Conservation (phyloP, 2,113 vertebrate genomes). For the Sterna hirundo region DNA sequence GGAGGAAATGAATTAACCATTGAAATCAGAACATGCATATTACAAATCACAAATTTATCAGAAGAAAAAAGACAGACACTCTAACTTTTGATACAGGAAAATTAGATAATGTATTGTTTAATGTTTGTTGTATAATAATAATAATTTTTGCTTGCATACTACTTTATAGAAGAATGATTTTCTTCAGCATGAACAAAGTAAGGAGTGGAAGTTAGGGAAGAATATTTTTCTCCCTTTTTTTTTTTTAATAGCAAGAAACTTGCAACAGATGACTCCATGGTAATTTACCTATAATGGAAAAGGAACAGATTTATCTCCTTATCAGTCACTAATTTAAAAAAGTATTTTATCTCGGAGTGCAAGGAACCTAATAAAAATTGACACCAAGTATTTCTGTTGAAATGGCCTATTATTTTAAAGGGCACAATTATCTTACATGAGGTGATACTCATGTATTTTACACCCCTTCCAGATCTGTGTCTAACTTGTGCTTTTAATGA, state of each 20-base stretch:
- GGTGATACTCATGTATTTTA: background rate
- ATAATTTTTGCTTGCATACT: background rate
- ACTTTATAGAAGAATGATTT: background rate
- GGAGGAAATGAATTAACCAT: background rate
- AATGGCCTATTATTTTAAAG: constrained; percentile 20
- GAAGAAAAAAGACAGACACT: background rate
- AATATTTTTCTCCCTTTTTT: background rate
- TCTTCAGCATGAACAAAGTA: background rate
- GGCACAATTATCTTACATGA: background rate
- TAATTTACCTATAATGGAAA: background rate
- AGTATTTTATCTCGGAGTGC: background rate
- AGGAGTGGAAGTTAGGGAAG: background rate
- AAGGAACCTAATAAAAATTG: background rate
- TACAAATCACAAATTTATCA: background rate
- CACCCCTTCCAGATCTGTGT: background rate
- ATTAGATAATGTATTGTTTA: background rate
- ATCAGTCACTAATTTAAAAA: background rate
- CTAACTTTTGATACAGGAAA: accelerated
- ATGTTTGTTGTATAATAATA: background rate
- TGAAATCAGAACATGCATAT: background rate
- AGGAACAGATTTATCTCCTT: background rate
- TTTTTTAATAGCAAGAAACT: background rate
- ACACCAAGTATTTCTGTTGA: background rate
- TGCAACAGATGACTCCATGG: background rate
- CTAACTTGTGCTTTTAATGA: background rate